Evolutionary conservation across 2,888 invertebrate species (phyloP), one percentile per base, ranked within the genome.

Genomic region (Papilio demoleus): DNA sequence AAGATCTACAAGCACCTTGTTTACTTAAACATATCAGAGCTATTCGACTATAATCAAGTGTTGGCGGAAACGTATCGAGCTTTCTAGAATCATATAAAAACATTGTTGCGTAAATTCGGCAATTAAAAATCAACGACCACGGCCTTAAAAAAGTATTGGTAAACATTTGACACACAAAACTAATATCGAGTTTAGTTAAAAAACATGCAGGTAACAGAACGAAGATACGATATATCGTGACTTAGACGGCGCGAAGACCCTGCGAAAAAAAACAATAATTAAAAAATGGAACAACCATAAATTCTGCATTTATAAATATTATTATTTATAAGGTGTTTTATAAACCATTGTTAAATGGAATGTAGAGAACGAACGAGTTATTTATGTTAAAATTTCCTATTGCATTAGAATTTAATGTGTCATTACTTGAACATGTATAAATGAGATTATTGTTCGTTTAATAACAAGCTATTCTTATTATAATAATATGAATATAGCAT

Each of bases 191-290:
- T 31, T 24, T 56, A 56, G 38, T n/a, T 38, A 45, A 58, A n/a
- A 31, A 60, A 66, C 34, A 45, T 50, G 27, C 24, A 19, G 17
- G 19, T 50, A 61, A 67, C 27, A 14, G 27, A 64, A 60, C 36
- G 64, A 47, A 58, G 64, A 56, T 56, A n/a, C 68, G 19, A 45
- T 66, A 38, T 61, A 40, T 22, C 40, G 50, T 42, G 40, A 40
- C 59, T 62, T 67, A 65, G 74, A 87, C 79, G 76, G 85, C 80
- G 82, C 90, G 88, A 79, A 86, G 81, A 82, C 84, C 87, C 90
- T 90, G 90, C 56, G 76, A 77, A 86, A 75, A 76, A 82, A 74
- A 61, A 62, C 36, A n/a, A 53, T n/a, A 45, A 56, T 36, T 67
- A 31, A 70, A 42, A 19, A 31, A 6, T 40, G 36, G 53, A 56